These are phyloP conservation scores for Pituophis catenifer DNA, from an alignment of 2,113 vertebrate species.

Conservation along the genomic window DNA sequence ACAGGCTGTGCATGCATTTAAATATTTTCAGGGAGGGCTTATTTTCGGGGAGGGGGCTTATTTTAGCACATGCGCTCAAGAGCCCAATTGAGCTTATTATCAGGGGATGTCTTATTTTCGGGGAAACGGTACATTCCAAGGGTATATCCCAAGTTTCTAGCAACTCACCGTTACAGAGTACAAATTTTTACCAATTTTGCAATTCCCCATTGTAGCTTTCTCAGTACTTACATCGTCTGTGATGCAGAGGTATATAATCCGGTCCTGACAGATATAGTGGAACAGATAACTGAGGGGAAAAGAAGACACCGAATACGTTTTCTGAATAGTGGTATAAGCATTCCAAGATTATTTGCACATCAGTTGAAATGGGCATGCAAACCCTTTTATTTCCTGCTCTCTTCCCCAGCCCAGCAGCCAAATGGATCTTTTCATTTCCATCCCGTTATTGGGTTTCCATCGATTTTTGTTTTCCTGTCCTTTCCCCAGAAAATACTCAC, in stretches of 20 bases:
- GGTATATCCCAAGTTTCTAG: neutral
- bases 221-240: conserved; percentile 93
- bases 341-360: neutral
- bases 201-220: neutral
- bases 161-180: neutral
- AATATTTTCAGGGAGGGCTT: too few species aligned
- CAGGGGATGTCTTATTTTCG: too few species aligned
- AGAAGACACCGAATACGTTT: conserved; percentile 22
- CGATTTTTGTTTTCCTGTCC: accelerated
- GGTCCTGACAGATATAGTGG: conserved; percentile 98
- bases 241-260: conserved; percentile 97
- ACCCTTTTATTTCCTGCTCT: too few species aligned
- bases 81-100: too few species aligned
- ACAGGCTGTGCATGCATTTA: too few species aligned
- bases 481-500: conserved; percentile 67
- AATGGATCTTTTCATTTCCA: neutral
- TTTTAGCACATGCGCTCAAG: too few species aligned
- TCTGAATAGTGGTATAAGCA: too few species aligned
- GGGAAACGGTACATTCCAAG: neutral
- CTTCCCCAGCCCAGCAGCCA: neutral
- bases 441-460: accelerated
- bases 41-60: too few species aligned
- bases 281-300: conserved; percentile 87
- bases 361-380: neutral
- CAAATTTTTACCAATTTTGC: neutral